Conservation (phyloP, 1,140 invertebrate genomes). For the Drosophila orena region DNA sequence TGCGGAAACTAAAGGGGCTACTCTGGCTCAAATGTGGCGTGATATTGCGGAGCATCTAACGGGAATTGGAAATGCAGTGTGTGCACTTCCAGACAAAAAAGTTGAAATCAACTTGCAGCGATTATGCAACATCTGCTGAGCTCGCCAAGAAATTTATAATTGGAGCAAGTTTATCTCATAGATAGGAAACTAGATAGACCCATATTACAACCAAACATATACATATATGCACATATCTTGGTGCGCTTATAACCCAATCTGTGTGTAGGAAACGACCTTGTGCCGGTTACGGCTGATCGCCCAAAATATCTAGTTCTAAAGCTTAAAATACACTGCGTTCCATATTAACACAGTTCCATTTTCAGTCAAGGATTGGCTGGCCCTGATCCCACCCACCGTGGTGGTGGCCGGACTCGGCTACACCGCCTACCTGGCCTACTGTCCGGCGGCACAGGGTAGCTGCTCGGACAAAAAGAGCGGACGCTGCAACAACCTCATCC, state of each 20-base stretch:
- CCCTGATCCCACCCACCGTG: constrained; percentile 91
- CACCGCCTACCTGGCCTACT: constrained; percentile 90
- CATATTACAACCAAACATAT: constrained; percentile 9
- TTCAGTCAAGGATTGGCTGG: constrained; percentile 91
- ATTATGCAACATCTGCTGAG: constrained; percentile 67
- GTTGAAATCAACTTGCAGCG: constrained; percentile 14
- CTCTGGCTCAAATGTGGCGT: constrained; percentile 3
- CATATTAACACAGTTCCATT: constrained; percentile 67
- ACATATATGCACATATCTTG: not conserved
- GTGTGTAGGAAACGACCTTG: constrained; percentile 41
- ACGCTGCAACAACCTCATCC: constrained; percentile 88
- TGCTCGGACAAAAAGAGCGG: constrained; percentile 64
- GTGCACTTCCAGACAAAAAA: constrained; percentile 15
- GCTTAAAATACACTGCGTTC: constrained; percentile 42
- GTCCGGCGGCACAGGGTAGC: constrained; percentile 87
- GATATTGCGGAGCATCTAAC: not conserved
- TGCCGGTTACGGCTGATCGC: constrained; percentile 36
- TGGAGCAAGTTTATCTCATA: constrained; percentile 45
- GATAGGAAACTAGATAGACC: constrained; percentile 46
- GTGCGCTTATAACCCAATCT: constrained; percentile 21
- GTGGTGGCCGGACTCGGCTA: constrained; percentile 90
- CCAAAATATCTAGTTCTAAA: constrained; percentile 23
- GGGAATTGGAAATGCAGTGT: not conserved
- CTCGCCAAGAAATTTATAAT: constrained; percentile 22
- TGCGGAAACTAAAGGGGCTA: not conserved